Conservation (phyloP, 1,140 invertebrate species). For the Drosophila watanabei region DNA sequence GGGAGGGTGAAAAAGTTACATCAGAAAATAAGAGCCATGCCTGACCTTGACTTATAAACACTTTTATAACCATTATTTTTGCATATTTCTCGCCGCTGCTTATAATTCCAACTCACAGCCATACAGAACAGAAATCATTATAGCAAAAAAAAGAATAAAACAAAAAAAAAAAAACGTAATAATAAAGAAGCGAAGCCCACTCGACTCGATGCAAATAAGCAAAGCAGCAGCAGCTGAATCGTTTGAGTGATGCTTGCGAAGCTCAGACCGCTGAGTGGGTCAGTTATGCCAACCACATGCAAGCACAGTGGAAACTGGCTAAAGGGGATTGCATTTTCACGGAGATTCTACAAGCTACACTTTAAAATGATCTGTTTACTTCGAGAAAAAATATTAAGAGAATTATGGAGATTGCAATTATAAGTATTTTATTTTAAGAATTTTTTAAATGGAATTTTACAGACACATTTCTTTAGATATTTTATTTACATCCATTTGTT, state of each 20-base stretch:
- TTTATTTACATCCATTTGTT: too few species aligned
- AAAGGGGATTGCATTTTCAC: neutral
- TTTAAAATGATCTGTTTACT: too few species aligned
- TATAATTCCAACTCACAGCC: slow-evolving; percentile 38
- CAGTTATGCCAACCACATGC: slow-evolving; percentile 46
- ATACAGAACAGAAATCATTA: slow-evolving; percentile 51
- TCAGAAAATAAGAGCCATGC: slow-evolving; percentile 38
- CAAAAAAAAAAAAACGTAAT: slow-evolving; percentile 18
- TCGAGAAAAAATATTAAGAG: too few species aligned
- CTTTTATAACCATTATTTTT: slow-evolving; percentile 61
- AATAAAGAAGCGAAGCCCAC: slow-evolving; percentile 49
- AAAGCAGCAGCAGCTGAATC: slow-evolving; percentile 21
- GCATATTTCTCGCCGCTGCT: slow-evolving; percentile 37
- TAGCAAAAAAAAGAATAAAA: slow-evolving; percentile 13
- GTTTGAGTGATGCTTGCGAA: slow-evolving; percentile 51
- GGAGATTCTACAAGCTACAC: too few species aligned
- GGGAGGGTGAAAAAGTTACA: slow-evolving; percentile 24
- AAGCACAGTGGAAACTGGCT: slow-evolving; percentile 30
- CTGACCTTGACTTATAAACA: slow-evolving; percentile 63
- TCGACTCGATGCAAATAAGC: slow-evolving; percentile 60
- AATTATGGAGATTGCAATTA: too few species aligned
- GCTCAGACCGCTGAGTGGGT: slow-evolving; percentile 38
- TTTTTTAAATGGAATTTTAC: too few species aligned
- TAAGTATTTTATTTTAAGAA: too few species aligned
- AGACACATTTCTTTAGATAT: too few species aligned